Percentiles rank a stretch among this genome's conserved stretches.
These are phyloP conservation scores for Cyanoderma ruficeps DNA, from an alignment of 2,113 vertebrate genomes.

Conservation along the genomic window DNA sequence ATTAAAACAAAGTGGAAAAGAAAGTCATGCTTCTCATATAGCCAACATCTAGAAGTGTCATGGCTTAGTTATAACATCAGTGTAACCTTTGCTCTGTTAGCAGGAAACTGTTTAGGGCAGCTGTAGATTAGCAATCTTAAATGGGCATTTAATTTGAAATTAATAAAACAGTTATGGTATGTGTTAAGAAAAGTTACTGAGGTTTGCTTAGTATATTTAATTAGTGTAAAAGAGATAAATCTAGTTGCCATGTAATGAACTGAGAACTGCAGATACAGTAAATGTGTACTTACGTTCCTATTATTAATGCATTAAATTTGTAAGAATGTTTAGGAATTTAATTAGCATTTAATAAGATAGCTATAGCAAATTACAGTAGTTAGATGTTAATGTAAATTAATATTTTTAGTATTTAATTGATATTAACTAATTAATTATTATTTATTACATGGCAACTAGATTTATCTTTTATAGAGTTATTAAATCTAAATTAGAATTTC, in stretches of 20 bases:
- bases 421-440: conserved; percentile 85
- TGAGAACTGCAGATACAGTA: conserved; percentile 83
- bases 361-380: conserved; percentile 80
- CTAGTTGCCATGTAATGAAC: conserved; percentile 81
- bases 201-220: conserved; percentile 85
- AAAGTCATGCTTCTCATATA: background rate
- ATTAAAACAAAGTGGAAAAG: background rate
- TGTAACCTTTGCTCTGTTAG: conserved; percentile 63
- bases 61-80: conserved; percentile 49
- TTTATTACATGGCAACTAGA: conserved; percentile 79
- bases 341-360: conserved; percentile 86
- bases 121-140: conserved; percentile 78
- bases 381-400: conserved; percentile 82
- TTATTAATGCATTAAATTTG: conserved; percentile 85
- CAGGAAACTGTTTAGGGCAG: conserved; percentile 72
- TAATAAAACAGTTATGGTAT: conserved; percentile 82
- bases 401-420: conserved; percentile 86
- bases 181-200: conserved; percentile 83
- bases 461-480: conserved; percentile 81
- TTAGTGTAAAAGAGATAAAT: conserved; percentile 83
- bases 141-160: conserved; percentile 82
- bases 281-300: conserved; percentile 82
- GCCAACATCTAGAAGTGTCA: conserved; percentile 9
- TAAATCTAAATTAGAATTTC: conserved; percentile 80
- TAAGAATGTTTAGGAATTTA: conserved; percentile 86